Evolutionary conservation across 1,140 invertebrate genomes (phyloP), one percentile per base, ranked within the genome.

Genomic region (Cotesia glomerata): DNA sequence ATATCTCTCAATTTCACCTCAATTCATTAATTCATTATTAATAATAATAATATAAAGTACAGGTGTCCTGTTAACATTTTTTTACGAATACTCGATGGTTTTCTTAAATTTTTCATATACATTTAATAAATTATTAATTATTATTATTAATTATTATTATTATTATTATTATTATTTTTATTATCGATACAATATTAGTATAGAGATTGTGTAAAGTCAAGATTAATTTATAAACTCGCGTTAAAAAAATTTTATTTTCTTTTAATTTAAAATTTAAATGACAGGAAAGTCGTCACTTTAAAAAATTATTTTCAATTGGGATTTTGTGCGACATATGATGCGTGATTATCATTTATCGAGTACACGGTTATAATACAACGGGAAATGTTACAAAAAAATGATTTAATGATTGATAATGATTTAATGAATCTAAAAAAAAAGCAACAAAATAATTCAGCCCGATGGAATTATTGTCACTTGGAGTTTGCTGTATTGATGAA

Each of bases 401-500:
- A 32, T 58, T 13, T 39, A 69, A 56, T 68, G 32, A 14, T 11
- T 69, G 32, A 56, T 54, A 18, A 56, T 70, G 58, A 70, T 56
- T 36, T 8, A n/a, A 71, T 62, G 59, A 62, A 11, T 26, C 18
- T 26, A 26, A n/a, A 59, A 69, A 71, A 63, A 56, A 63, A 34
- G 11, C 34, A 35, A 49, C 18, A 51, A 39, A 34, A 67, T 49
- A 63, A 71, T 64, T 58, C 36, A 64, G 69, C 59, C 69, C 52
- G 59, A 71, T 58, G 62, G 69, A 71, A 71, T 71, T 71, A 71
- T 71, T 71, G 69, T 71, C 69, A 71, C 69, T 71, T 71, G 45
- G 51, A 71, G 45, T 54, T 54, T 79, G 75, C 76, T 74, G 72
- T 73, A 75, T 73, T 71, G 76, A 70, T 78, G 71, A 26, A 26